Percentiles rank a stretch among this genome's conserved stretches.
Evolutionary conservation across 2,888 invertebrate genomes (phyloP).

Genomic region (Atethmia centrago): DNA sequence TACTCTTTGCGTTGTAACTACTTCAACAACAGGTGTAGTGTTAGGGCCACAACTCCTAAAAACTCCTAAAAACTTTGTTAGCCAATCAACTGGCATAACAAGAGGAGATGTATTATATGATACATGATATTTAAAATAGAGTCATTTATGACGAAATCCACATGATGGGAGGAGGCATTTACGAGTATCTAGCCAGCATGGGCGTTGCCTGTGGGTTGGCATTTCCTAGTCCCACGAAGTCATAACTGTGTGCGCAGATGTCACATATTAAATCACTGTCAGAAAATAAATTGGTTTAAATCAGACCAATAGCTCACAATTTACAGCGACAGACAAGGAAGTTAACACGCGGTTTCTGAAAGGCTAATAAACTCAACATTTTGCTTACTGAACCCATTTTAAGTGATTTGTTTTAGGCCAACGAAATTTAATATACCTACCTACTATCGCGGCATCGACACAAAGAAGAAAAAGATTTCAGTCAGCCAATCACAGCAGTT

Average conservation of each 20-base stretch:
- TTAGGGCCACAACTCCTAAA: neutral
- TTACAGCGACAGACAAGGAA: neutral
- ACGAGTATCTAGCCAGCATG: neutral
- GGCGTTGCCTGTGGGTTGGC: conserved; percentile 18
- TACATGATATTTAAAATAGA: neutral
- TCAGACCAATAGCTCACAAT: neutral
- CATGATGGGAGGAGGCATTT: neutral
- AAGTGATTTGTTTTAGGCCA: neutral
- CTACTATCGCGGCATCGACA: too few relatives aligned
- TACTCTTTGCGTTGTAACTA: neutral
- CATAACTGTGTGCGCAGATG: neutral
- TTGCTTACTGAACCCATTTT: too few relatives aligned
- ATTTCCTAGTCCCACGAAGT: conserved; percentile 12
- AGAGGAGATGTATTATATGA: too few relatives aligned
- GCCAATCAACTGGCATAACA: neutral
- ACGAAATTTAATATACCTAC: too few relatives aligned
- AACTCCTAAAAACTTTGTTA: conserved; percentile 6
- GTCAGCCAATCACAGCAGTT: neutral
- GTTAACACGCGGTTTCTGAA: neutral
- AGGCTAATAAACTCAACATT: too few relatives aligned
- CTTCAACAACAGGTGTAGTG: neutral
- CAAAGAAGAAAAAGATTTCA: neutral
- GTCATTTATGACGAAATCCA: neutral
- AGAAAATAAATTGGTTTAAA: neutral
- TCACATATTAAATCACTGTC: neutral